Evolutionary conservation across 1,140 invertebrate genomes (phyloP), one percentile per base, ranked within the genome.

Genomic region (Neuroterus valhalla): DNA sequence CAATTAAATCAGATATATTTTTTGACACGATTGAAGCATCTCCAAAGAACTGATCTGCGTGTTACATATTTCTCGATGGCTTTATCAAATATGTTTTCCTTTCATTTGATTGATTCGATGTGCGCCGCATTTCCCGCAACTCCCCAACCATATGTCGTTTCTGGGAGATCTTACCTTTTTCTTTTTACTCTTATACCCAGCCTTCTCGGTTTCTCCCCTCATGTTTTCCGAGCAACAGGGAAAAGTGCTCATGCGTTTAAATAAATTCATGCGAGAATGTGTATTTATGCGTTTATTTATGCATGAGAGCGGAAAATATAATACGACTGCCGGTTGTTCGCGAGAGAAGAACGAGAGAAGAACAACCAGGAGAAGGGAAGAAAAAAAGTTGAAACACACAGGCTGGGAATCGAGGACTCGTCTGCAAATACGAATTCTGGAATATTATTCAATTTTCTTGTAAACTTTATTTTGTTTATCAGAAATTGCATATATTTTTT

Each of bases 71-170:
- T n/a, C n/a, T n/a, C n/a, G n/a, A n/a, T n/a, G n/a, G n/a, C n/a
- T n/a, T n/a, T n/a, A n/a, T n/a, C n/a, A n/a, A n/a, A n/a, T n/a
- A n/a, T n/a, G n/a, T n/a, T n/a, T n/a, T n/a, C n/a, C n/a, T n/a
- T n/a, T n/a, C n/a, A n/a, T n/a, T n/a, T n/a, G n/a, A n/a, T n/a
- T n/a, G n/a, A n/a, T n/a, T n/a, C n/a, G n/a, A n/a, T n/a, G n/a
- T n/a, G 15, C 21, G 14, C 52, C 42, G 44, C 26, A 50, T 2
- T 45, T 17, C 44, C 45, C 38, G 11, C 15, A n/a, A n/a, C 10
- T 17, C 4, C 68, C 75, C 70, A 72, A n/a, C n/a, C n/a, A n/a
- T n/a, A n/a, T n/a, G n/a, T 68, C 69, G 50, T 79, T 79, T 66
- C 43, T 15, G 14, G 14, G 15, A 55, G 11, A 70, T 52, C 10